Base-by-base conservation (phyloP, 1,140 invertebrate genomes). In the Planococcus citri region DNA sequence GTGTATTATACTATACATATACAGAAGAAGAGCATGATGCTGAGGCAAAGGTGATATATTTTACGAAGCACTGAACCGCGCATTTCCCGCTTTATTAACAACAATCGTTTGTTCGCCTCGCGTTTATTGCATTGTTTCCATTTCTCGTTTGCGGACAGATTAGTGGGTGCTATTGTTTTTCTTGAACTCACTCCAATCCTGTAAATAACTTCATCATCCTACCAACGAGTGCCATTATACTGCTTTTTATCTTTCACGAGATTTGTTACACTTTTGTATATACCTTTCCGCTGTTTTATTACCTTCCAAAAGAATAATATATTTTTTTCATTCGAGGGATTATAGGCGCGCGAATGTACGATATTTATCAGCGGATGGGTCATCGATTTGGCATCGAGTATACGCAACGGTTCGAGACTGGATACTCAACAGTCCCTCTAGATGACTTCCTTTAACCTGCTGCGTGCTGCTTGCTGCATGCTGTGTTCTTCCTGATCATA, bases 71-170 rank as follows among this genome's bases (percentile, higher is more conserved):
- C 22, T 64, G 60, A 60, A 60, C 4, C 57, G 6, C 41, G 25
- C 60, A 27, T 64, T 64, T 64, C 60, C 60, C 60, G 60, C 60
- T 64, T 64, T 64, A 64, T 64, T 64, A 64, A 64, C 60, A 64
- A 64, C 60, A 64, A 64, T 64, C 60, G 60, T 64, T 64, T 64
- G 60, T 27, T 64, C 25, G 60, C 60, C 17, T 64, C 25, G 60
- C 60, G 60, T 64, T 64, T 64, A 64, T 64, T 64, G 60, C 60
- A 64, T 64, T 64, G 60, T 64, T 64, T 64, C 60, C 60, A 64
- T 64, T 64, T 64, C 60, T 64, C 22, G 21, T 64, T 64, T 64
- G 60, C 60, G 60, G 21, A 25, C 60, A 64, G 60, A 64, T 64
- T 64, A 64, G 60, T 64, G 60, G 60, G 60, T 64, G 60, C 60